Evolutionary conservation across 2,797 vertebrate genomes (phyloP).

Genomic region (Alosa sapidissima): DNA sequence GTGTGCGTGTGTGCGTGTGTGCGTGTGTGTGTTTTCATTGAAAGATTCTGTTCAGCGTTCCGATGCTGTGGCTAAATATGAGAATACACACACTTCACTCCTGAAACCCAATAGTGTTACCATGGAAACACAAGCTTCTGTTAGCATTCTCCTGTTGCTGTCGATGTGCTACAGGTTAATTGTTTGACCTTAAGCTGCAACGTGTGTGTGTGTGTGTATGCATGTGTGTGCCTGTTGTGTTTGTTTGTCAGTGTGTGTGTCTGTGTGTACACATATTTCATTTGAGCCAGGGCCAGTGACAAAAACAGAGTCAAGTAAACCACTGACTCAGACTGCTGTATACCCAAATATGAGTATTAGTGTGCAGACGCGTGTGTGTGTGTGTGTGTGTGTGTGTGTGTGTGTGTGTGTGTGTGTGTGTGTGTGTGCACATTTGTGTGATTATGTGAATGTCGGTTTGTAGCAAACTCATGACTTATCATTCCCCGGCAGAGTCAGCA

Average conservation of each 20-base stretch:
- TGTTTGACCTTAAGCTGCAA: conserved; percentile 48
- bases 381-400: neutral
- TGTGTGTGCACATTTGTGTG: too few species aligned
- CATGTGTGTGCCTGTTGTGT: neutral
- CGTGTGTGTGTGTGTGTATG: conserved; percentile 23
- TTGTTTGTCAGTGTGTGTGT: neutral
- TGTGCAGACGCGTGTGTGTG: neutral
- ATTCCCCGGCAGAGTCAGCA: too few species aligned
- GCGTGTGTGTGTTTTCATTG: neutral
- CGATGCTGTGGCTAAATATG: conserved; percentile 32
- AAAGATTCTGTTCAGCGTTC: neutral
- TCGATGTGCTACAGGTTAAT: conserved; percentile 55
- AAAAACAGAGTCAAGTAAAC: neutral
- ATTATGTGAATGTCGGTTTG: neutral
- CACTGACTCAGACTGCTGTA: conserved; percentile 8
- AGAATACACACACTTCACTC: conserved; percentile 38
- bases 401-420: neutral
- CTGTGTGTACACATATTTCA: neutral
- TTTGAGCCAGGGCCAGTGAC: neutral
- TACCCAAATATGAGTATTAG: neutral
- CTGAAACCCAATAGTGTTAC: conserved; percentile 49
- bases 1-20: neutral
- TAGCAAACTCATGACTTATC: neutral
- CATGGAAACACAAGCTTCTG: conserved; percentile 52
- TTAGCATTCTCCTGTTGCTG: conserved; percentile 53